Percentiles rank a stretch among this genome's conserved stretches.
phyloP scores from a whole-genome alignment of 2,888 invertebrate species.

The Adelognathus sp. region DNA sequence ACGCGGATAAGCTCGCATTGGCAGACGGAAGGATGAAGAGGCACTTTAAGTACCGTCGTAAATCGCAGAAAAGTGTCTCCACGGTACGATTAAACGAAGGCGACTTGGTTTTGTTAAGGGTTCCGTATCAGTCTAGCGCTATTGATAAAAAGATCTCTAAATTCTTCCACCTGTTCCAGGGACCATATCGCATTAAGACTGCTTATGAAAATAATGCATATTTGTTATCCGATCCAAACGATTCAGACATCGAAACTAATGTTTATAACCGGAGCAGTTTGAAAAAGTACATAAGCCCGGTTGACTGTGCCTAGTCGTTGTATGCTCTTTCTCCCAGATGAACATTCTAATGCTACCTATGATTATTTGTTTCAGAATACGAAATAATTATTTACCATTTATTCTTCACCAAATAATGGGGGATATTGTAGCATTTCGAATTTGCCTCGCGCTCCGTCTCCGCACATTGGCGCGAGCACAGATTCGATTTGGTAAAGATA shows the following conservation, averaged over 20 bases:
- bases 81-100: not conserved
- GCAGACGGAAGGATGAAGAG: not conserved
- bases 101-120: constrained; percentile 19
- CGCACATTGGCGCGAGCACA: too few relatives aligned
- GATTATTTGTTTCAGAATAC: not conserved
- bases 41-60: not conserved
- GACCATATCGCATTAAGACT: not conserved
- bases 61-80: not conserved
- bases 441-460: too few relatives aligned
- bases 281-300: not conserved
- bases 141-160: not conserved
- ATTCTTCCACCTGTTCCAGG: not conserved
- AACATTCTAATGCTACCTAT: not conserved
- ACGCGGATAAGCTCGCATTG: not conserved
- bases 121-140: not conserved
- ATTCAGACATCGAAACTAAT: not conserved
- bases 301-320: not conserved
- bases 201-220: not conserved
- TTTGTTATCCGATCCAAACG: not conserved
- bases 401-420: not conserved
- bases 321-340: not conserved
- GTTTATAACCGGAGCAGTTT: not conserved
- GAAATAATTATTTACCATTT: not conserved
- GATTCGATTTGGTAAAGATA: too few relatives aligned
- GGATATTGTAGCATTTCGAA: not conserved